Evolutionary conservation across 2,888 invertebrate genomes (phyloP), one percentile per base, ranked within the genome.

Genomic region (Phengaris alcon): DNA sequence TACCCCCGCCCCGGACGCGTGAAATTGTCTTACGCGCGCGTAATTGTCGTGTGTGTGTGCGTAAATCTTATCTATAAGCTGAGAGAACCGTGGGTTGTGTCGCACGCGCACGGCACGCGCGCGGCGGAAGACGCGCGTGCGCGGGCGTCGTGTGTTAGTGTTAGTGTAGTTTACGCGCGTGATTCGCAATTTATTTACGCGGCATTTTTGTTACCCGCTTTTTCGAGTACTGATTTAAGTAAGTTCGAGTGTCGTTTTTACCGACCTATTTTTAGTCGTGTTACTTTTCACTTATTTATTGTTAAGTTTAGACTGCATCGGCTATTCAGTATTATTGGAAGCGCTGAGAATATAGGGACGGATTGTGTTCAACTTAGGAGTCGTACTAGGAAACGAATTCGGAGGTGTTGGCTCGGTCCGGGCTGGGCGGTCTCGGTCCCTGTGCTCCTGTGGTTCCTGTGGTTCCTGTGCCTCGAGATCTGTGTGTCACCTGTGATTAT

Each of bases 381-480:
- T 78, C 77, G 76, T 79, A 64, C 73, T 74, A 52, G 74, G 51
- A 59, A 9, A 22, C 75, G 52, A 74, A 72, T 78, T 76, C 80
- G 82, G 79, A 15, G 4, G 59, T 10, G 59, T 10, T 22, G 22
- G 22, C 22, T 22, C 22, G 22, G 22, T 22, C 22, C 64, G 35
- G 10, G 64, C 12, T 0, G 12, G 13, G 6, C 59, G 10, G 1
- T 22, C 22, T 9, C 35, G 64, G 12, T 3, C 12, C 84, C 82
- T 82, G 82, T 91, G 92, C 87, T 84, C 87, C 83, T 91, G 91
- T 90, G 91, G n/a, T n/a, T n/a, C n/a, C n/a, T n/a, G n/a, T n/a
- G n/a, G n/a, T 87, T 84, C 87, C 83, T 91, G 91, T 90, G 91
- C 81, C 79, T 82, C 83, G 84, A 81, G 85, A 87, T 87, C 86